phyloP scores from a whole-genome alignment of 2,113 vertebrate genomes.

The Sclerurus mexicanus region DNA sequence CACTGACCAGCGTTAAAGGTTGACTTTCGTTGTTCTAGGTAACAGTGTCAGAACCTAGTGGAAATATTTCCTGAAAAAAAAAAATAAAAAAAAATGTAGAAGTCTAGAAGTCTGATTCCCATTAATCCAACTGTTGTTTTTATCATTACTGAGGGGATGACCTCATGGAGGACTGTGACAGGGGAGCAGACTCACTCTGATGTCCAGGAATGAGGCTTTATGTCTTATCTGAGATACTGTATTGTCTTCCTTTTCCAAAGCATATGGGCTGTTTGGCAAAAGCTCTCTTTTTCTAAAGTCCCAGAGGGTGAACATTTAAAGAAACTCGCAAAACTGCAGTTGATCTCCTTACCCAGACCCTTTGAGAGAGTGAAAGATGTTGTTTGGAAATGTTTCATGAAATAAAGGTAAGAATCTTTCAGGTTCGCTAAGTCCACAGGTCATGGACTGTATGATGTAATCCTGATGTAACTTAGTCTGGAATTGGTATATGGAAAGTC shows the following conservation, averaged over 20 bases:
- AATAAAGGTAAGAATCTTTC: not conserved
- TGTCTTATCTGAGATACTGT: not conserved
- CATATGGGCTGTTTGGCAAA: not conserved
- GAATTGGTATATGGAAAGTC: not conserved
- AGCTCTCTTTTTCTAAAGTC: not conserved
- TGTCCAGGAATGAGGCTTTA: not conserved
- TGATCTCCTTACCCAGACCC: not conserved
- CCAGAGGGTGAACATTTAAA: not conserved
- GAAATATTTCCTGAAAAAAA: not conserved
- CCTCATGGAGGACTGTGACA: not conserved
- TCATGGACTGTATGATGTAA: not conserved
- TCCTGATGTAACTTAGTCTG: not conserved
- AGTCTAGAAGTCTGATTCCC: not conserved
- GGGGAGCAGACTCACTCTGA: not conserved
- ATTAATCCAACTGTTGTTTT: not conserved
- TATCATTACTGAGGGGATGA: not conserved
- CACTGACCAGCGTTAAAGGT: not conserved
- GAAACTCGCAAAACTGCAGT: not conserved
- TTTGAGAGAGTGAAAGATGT: not conserved
- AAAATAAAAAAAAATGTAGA: not conserved
- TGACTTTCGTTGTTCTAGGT: not conserved
- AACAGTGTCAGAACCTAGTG: not conserved
- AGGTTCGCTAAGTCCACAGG: not conserved
- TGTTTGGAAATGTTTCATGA: conserved; percentile 6
- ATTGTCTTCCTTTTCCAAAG: not conserved